Evolutionary conservation across 2,888 invertebrate genomes (phyloP).

Genomic region (Bhutanitis thaidina): DNA sequence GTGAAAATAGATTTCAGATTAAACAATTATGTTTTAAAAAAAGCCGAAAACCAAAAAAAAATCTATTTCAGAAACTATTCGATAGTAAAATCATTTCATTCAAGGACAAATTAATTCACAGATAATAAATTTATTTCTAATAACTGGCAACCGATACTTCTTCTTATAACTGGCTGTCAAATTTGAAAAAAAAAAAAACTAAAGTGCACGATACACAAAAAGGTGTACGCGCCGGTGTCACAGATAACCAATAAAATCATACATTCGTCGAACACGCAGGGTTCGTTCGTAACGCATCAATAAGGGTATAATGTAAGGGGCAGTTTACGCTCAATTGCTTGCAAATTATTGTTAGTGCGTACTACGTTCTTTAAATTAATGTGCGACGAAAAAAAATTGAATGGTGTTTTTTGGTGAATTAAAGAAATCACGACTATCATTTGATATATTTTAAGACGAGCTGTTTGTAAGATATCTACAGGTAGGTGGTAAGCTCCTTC

Average conservation of each 20-base stretch:
- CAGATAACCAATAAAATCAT: conserved; percentile 12
- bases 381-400: conserved; percentile 25
- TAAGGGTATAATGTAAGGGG: conserved; percentile 35
- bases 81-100: too few species aligned
- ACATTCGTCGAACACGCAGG: conserved; percentile 16
- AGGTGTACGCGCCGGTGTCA: conserved; percentile 22
- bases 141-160: conserved; percentile 8
- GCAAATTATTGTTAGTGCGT: conserved; percentile 44
- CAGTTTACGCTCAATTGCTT: conserved; percentile 49
- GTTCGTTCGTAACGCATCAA: conserved; percentile 34
- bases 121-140: conserved; percentile 3
- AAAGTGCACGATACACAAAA: not conserved
- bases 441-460: too few species aligned
- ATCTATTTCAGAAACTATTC: too few species aligned
- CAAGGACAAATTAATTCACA: not conserved
- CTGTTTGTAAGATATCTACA: too few species aligned
- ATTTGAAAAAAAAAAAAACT: conserved; percentile 4
- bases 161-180: conserved; percentile 10
- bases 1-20: too few species aligned
- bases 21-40: too few species aligned
- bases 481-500: too few species aligned
- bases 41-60: too few species aligned
- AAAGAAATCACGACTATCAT: too few species aligned
- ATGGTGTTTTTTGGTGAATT: too few species aligned
- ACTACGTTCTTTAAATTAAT: conserved; percentile 21